Conservation (phyloP, 1,140 invertebrate species). For the Zaprionus africanus region DNA sequence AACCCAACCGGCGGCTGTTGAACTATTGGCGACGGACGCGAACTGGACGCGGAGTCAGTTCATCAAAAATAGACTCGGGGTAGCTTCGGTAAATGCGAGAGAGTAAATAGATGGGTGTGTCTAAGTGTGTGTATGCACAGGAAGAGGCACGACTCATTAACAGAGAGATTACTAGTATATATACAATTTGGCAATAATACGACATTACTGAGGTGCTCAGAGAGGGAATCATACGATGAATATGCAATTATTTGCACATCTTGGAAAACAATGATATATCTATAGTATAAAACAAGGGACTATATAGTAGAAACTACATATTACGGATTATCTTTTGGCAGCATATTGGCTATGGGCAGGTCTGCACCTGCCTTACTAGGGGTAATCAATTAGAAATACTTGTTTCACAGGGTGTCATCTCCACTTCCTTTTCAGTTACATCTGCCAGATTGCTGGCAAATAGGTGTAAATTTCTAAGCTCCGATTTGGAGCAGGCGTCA, state of each 20-base stretch:
- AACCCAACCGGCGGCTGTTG: conserved; percentile 38
- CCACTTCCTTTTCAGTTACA: neutral
- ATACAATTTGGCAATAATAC: neutral
- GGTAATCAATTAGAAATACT: neutral
- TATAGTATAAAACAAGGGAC: neutral
- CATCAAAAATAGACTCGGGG: conserved; percentile 41
- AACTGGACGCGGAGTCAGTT: conserved; percentile 33
- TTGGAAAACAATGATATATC: neutral
- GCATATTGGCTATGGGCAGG: neutral
- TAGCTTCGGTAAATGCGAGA: neutral
- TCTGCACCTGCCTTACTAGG: neutral
- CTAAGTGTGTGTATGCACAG: neutral
- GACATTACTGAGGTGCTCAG: neutral
- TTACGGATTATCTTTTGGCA: neutral
- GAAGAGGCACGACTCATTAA: conserved; percentile 9
- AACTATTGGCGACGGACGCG: conserved; percentile 41
- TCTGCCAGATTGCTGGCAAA: conserved; percentile 24
- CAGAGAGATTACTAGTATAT: neutral
- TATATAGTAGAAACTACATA: neutral
- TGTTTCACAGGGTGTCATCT: neutral
- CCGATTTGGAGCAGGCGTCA: conserved; percentile 17
- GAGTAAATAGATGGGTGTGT: neutral
- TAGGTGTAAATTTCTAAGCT: conserved; percentile 30
- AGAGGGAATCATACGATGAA: neutral
- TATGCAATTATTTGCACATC: neutral